A percentile compares a stretch with the other conserved stretches of the same genome.
phyloP scores from a whole-genome alignment of 2,888 invertebrate genomes.

The Brenthis daphne region DNA sequence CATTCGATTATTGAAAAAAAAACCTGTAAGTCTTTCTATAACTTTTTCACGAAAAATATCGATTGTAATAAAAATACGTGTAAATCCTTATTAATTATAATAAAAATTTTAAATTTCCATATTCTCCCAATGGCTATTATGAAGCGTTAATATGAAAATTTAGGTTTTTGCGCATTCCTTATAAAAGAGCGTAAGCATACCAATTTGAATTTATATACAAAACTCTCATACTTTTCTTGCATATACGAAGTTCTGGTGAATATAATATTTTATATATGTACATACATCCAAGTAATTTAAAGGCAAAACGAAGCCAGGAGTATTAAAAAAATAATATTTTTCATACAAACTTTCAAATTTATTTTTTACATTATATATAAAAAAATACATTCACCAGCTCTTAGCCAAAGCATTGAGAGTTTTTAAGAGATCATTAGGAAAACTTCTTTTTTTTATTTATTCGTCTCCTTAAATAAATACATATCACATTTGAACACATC shows the following conservation, averaged over 20 bases:
- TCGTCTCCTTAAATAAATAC: slow-evolving; percentile 74
- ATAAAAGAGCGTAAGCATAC: slow-evolving; percentile 71
- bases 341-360: neutral
- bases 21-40: neutral
- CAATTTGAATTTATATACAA: slow-evolving; percentile 80
- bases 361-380: slow-evolving; percentile 11
- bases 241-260: slow-evolving; percentile 37
- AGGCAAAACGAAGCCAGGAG: neutral
- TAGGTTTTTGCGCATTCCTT: slow-evolving; percentile 66
- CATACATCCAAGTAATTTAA: neutral
- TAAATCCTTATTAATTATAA: neutral
- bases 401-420: slow-evolving; percentile 70
- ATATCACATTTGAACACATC: slow-evolving; percentile 82
- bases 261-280: slow-evolving; percentile 25
- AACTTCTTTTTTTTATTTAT: slow-evolving; percentile 69
- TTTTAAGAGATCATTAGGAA: slow-evolving; percentile 81
- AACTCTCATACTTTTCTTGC: slow-evolving; percentile 58
- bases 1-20: neutral
- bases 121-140: slow-evolving; percentile 40
- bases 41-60: neutral
- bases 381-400: slow-evolving; percentile 46
- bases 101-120: slow-evolving; percentile 37
- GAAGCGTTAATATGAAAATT: slow-evolving; percentile 60
- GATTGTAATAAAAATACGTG: slow-evolving; percentile 8
- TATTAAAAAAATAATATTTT: neutral